Conservation (phyloP, 2,888 invertebrate species). For the Melieria picta region DNA sequence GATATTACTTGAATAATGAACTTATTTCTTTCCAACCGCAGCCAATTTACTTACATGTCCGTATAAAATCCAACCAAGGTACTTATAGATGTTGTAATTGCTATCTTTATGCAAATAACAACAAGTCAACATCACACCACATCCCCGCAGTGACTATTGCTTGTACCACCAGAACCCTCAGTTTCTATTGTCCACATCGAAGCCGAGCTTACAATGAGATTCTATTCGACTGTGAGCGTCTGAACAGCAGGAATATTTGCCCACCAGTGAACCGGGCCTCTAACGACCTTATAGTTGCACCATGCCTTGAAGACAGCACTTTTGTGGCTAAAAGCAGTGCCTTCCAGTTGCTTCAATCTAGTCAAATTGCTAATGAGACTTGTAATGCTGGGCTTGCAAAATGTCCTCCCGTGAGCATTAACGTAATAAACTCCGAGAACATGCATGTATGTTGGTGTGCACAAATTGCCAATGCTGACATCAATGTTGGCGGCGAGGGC, state of each 20-base stretch:
- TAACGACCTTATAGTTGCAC: neutral
- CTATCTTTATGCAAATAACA: slow-evolving; percentile 50
- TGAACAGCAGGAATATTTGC: slow-evolving; percentile 29
- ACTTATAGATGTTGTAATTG: slow-evolving; percentile 59
- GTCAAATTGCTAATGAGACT: slow-evolving; percentile 28
- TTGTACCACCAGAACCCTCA: slow-evolving; percentile 18
- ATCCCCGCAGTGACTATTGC: slow-evolving; percentile 43
- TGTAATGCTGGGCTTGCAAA: slow-evolving; percentile 29
- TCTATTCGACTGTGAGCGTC: slow-evolving; percentile 42
- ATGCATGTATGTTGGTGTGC: slow-evolving; percentile 60
- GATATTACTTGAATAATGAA: slow-evolving; percentile 5
- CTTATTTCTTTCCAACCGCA: slow-evolving; percentile 45
- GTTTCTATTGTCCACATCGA: slow-evolving; percentile 41
- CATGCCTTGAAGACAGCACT: neutral
- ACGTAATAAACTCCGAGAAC: slow-evolving; percentile 69
- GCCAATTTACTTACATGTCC: slow-evolving; percentile 61
- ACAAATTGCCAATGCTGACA: slow-evolving; percentile 40
- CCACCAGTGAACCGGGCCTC: neutral
- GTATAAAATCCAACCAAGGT: slow-evolving; percentile 59
- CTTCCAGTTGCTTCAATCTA: slow-evolving; percentile 23
- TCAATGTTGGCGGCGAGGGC: slow-evolving; percentile 34
- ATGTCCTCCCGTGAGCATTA: slow-evolving; percentile 58
- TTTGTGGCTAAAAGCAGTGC: neutral
- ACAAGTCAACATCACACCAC: slow-evolving; percentile 51
- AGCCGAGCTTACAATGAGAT: slow-evolving; percentile 47